Base-by-base conservation (phyloP, 1,140 invertebrate genomes). In the Panagrolaimus sp. region DNA sequence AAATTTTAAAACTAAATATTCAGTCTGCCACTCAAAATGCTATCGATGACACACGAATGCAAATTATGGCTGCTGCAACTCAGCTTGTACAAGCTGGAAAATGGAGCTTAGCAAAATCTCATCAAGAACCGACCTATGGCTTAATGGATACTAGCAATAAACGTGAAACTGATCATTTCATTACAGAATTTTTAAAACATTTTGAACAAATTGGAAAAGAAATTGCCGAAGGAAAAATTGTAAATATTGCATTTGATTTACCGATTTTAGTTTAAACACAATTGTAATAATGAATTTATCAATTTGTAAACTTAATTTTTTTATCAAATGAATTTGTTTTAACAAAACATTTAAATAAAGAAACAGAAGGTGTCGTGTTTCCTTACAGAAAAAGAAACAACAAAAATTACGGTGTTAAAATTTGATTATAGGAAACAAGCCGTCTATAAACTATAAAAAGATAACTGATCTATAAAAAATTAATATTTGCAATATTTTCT, bases 91-190 rank as follows among this genome's bases (percentile, higher is more conserved):
- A 70, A 61, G 42, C 44, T 2, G 68, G 65, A 0, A 25, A 38
- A 14, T 16, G 25, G n/a, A n/a, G 9, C 1, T 53, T 14, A 0
- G 38, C 14, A 1, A 16, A 70, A 25, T 68, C 67, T 3, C 51
- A 57, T 57, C 51, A 57, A n/a, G 68, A 70, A 51, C 43, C 38
- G 14, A 48, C 23, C 31, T 68, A 57, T 16, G 68, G 68, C 3
- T 47, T 70, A 11, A 44, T 57, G 3, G 68, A 70, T 46, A 70
- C 46, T 9, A 68, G 65, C 48, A 51, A 67, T 20, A n/a, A 53
- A 25, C 7, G 46, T 16, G 68, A 68, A 14, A 13, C 64, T 0
- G 42, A 70, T 0, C 42, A 70, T 7, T 70, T 57, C 51, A 57
- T 57, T 9, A 20, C 11, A 11, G 51, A 20, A 20, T 20, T 27